Evolutionary conservation across 2,113 vertebrate genomes (phyloP).

Genomic region (Pachycephala philippinensis): DNA sequence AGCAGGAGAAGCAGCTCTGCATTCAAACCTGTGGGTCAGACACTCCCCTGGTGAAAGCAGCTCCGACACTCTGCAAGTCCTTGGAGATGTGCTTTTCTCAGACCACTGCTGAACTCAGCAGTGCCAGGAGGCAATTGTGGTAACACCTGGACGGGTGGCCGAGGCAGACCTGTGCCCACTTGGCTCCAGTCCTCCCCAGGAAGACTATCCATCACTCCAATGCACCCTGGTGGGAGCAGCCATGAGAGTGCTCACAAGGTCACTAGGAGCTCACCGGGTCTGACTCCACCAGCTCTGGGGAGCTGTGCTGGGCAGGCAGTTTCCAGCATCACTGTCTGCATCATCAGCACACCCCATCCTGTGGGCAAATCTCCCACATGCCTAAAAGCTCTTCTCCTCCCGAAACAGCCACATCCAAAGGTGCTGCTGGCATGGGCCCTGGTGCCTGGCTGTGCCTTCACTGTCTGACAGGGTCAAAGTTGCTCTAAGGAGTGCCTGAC

Average conservation of each 20-base stretch:
- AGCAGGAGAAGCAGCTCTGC: neutral
- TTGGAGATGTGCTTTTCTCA: fast-evolving
- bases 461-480: neutral
- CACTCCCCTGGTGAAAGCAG: neutral
- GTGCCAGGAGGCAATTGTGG: fast-evolving
- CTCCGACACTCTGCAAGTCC: neutral
- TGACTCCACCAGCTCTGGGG: neutral
- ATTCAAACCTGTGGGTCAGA: neutral
- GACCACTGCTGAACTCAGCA: neutral
- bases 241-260: neutral
- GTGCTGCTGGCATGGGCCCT: neutral
- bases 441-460: neutral
- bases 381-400: neutral
- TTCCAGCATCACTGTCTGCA: neutral
- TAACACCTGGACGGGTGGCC: neutral
- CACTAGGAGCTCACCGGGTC: neutral
- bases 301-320: neutral
- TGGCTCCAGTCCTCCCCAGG: neutral
- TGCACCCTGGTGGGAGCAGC: neutral
- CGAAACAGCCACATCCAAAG: neutral
- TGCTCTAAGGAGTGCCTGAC: fast-evolving
- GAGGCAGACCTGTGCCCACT: neutral
- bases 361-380: neutral
- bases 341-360: neutral
- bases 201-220: neutral